Base-by-base conservation (phyloP, 2,888 invertebrate species). In the Heterodera filipjevi region DNA sequence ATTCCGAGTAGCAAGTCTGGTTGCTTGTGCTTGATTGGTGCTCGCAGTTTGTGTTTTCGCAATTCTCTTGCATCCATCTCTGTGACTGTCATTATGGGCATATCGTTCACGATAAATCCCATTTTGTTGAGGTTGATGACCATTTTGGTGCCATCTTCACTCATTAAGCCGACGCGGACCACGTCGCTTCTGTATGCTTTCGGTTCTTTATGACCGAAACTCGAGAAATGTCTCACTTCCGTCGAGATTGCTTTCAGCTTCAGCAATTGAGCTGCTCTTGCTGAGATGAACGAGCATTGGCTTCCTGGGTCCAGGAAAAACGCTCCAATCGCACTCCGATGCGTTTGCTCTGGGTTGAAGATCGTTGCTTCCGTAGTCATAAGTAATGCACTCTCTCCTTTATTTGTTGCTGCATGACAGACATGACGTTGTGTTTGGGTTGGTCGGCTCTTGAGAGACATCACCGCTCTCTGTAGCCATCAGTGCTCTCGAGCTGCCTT, bases 301-400 rank as follows among this genome's bases (percentile, higher is more conserved):
- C 70, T 70, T 22, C 70, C 70, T 3, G 70, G 70, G 6, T 70
- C 70, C 3, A 70, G n/a, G 39, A 70, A 70, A 6, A 70, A 22
- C 3, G 39, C 35, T 22, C 35, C 70, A 3, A 39, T 35, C 6
- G 39, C 39, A 22, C 39, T 70, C 19, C 39, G 35, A 22, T 70
- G 35, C 22, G 16, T 35, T 70, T 70, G 35, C 39, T 3, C 39
- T 35, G 70, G 70, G 6, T 70, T 70, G 22, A 39, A 70, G 6
- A 70, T n/a, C 16, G 39, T 70, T n/a, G 39, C 70, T n/a, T 70
- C 70, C 19, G 39, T 39, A 2, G 70, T 70, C 70, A 70, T 70
- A 5, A 70, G 70, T 22, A 70, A n/a, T 22, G 70, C 70, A 35
- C 39, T 70, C n/a, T 39, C 70, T n/a, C n/a, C 22, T n/a, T 39